Base-by-base conservation (phyloP, 2,888 invertebrate species). In the Lomographa bimaculata region DNA sequence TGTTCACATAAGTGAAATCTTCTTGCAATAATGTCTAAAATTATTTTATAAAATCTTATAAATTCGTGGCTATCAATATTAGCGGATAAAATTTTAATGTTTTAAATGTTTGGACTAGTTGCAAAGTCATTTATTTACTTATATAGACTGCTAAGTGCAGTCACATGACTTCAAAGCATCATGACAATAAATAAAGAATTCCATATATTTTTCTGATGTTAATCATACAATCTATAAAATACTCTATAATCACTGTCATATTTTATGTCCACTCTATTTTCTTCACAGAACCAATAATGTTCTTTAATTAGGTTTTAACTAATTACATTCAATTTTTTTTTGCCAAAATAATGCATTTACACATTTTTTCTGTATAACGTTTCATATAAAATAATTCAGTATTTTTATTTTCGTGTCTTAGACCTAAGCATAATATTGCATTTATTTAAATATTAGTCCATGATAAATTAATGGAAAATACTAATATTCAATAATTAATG, bases 141-240 rank as follows among this genome's bases (percentile, higher is more conserved):
- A 50, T 60, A 50, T 47, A 48, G 54, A 57, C 47, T 52, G 52
- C 14, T 49, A 49, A 20, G 41, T 47, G 43, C 59, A 50, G 23
- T 53, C 50, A 43, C 51, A 28, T 47, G 64, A 68, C 61, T 68
- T 68, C 58, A 70, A 64, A 76, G 64, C 66, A 76, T 77, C 78
- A 79, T 86, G 86, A 86, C 86, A 87, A 86, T 87, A 87, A 84
- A 65, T 75, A 72, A 63, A 72, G 64, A 68, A 70, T 61, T 56
- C 65, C n/a, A n/a, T 74, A 64, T 82, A 82, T 84, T 80, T 83
- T 76, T 73, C 74, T 47, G 50, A 55, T 41, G 28, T 47, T 48
- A 14, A 3, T 40, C 52, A 48, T 44, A 12, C 17, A 23, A 16
- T 17, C 6, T 42, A 36, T 14, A 42, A 25, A 46, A 42, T 41